A percentile compares a stretch with the other conserved stretches of the same genome.
Conservation (phyloP, 2,888 invertebrate species). For the Mesorhabditis belari region DNA sequence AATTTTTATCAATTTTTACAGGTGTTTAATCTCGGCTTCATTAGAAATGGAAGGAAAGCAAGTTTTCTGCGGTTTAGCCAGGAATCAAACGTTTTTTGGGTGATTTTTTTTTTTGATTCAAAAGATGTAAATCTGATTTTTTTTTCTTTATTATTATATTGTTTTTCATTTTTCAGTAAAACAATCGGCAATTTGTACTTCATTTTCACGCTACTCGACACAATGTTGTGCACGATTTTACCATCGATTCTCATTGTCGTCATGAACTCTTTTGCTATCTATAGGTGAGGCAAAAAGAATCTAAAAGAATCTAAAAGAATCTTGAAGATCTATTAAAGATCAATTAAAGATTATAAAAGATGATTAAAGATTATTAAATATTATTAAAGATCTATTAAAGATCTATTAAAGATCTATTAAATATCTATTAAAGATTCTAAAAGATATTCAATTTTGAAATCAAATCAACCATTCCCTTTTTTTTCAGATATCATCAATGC, state of each 20-base stretch:
- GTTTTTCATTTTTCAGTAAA: conserved; percentile 6
- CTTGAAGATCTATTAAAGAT: background rate
- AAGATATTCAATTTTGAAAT: too few species aligned
- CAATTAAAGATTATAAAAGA: too few species aligned
- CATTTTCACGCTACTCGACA: conserved; percentile 45
- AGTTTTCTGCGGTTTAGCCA: conserved; percentile 43
- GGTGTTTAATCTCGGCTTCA: background rate
- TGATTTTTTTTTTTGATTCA: conserved; percentile 2
- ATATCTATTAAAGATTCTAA: too few species aligned
- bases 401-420: too few species aligned
- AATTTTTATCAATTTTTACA: too few species aligned
- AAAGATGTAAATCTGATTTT: background rate
- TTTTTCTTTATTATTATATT: background rate
- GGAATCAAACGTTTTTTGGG: conserved; percentile 30
- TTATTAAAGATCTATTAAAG: too few species aligned
- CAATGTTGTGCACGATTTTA: conserved; percentile 38
- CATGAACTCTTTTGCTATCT: conserved; percentile 46
- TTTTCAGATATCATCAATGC: conserved; percentile 43
- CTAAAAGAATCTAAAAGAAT: too few species aligned
- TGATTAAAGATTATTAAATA: too few species aligned
- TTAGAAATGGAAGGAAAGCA: conserved; percentile 7
- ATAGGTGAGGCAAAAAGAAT: conserved; percentile 20
- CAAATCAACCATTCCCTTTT: background rate
- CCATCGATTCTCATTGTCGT: conserved; percentile 48
- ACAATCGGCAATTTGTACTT: conserved; percentile 35